A percentile compares a stretch with the other conserved stretches of the same genome.
Evolutionary conservation across 1,140 invertebrate genomes (phyloP).

Genomic region (Drosophila ficusphila): DNA sequence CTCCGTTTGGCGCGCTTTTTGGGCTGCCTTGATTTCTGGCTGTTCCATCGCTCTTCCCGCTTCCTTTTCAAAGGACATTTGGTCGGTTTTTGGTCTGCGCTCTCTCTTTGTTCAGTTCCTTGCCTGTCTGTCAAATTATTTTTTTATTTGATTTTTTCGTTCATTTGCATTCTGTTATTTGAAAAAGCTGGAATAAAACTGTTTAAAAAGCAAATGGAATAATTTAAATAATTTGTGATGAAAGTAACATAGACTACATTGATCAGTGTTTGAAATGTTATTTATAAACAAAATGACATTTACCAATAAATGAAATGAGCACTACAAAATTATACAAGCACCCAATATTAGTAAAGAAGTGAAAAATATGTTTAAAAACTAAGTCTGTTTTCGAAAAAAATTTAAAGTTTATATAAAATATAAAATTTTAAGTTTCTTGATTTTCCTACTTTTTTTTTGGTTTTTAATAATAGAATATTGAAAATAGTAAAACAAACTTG

Average conservation of each 20-base stretch:
- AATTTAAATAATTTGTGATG: background rate
- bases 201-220: background rate
- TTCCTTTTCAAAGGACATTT: conserved; percentile 31
- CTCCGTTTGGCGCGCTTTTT: conserved; percentile 69
- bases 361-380: too few relatives aligned
- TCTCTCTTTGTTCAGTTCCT: conserved; percentile 13
- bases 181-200: background rate
- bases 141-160: background rate
- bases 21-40: conserved; percentile 25
- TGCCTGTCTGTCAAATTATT: conserved; percentile 8
- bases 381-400: too few relatives aligned
- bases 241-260: background rate
- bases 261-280: conserved; percentile 6
- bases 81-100: conserved; percentile 2
- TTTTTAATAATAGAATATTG: too few relatives aligned
- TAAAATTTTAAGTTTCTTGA: too few relatives aligned
- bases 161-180: conserved; percentile 42
- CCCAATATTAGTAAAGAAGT: too few relatives aligned
- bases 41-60: conserved; percentile 11
- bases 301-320: too few relatives aligned
- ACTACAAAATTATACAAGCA: too few relatives aligned
- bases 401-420: too few relatives aligned
- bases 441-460: too few relatives aligned
- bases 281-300: background rate
- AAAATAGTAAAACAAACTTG: too few relatives aligned